Percentiles rank a stretch among this genome's conserved stretches.
phyloP scores from a whole-genome alignment of 2,888 invertebrate genomes.

The Netelia melanura region DNA sequence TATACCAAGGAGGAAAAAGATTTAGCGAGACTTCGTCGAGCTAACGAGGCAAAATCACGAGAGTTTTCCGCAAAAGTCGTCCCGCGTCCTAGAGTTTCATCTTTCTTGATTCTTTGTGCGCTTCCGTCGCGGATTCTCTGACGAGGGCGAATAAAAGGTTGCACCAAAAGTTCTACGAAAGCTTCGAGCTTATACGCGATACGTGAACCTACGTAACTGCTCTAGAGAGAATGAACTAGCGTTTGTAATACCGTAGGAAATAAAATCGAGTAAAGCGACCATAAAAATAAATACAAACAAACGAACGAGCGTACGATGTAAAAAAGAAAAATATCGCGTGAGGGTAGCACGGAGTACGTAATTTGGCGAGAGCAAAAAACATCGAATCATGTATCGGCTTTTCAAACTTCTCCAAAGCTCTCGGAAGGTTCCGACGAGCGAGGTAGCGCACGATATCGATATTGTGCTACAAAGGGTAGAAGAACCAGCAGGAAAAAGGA shows the following conservation, averaged over 20 bases:
- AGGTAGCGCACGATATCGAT: not conserved
- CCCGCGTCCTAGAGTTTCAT: constrained; percentile 22
- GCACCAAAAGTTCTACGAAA: not conserved
- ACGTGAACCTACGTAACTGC: not conserved
- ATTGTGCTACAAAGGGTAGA: not conserved
- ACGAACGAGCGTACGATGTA: not conserved
- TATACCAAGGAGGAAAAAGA: constrained; percentile 9
- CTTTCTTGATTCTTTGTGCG: constrained; percentile 15
- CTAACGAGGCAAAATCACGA: constrained; percentile 61
- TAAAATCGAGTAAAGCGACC: not conserved
- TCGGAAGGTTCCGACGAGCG: not conserved
- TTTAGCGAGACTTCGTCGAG: constrained; percentile 38
- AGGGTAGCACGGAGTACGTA: not conserved
- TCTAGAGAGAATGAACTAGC: not conserved
- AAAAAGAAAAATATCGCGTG: not conserved
- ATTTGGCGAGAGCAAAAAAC: not conserved
- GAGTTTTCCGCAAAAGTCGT: constrained; percentile 45
- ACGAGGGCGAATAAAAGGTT: not conserved
- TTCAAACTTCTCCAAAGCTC: not conserved
- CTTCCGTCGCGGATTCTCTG: constrained; percentile 1
- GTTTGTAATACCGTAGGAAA: not conserved
- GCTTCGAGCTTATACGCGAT: not conserved
- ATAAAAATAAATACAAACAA: not conserved
- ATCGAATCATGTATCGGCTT: not conserved
- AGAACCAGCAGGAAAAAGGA: not conserved